Base-by-base conservation (phyloP, 2,888 invertebrate species). In the Apocheima hispidaria region DNA sequence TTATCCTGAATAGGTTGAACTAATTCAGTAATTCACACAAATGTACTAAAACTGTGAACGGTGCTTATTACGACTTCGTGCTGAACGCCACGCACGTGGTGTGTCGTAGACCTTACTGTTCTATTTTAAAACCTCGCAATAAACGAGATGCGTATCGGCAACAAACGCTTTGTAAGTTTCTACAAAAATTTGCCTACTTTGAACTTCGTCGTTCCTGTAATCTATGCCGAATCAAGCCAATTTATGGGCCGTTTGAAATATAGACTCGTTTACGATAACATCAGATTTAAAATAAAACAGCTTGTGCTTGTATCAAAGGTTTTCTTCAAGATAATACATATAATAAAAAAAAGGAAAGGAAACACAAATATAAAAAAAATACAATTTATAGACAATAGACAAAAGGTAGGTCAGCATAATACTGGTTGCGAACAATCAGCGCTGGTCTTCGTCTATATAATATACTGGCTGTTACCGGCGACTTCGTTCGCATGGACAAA, bases 51-150 rank as follows among this genome's bases (percentile, higher is more conserved):
- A 26, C 38, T 38, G 10, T 20, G 18, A n/a, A n/a, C n/a, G n/a
- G 20, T 38, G 3, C 36, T 21, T 41, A 41, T 41, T 41, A 21
- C n/a, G 4, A 41, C 30, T 58, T 46, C 58, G 58, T 58, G 51
- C 40, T 52, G 26, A 40, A 58, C 18, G 41, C 56, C n/a, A 51
- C 28, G 40, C 51, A 51, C 51, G 40, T 23, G 20, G 26, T 49
- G 21, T 12, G n/a, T 4, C 36, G 30, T 14, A 35, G 14, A 20
- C 20, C 16, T 51, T 36, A 16, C 36, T 26, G 44, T 52, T 58
- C 58, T 58, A 58, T 58, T 58, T 52, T 58, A 38, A 46, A 36
- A 51, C 36, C 33, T 40, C 16, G 41, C 41, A 26, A 50, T 57
- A 57, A 57, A 57, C 49, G 30, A 23, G 57, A 57, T 57, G 38